A percentile compares a stretch with the other conserved stretches of the same genome.
These are phyloP conservation scores for Muscicapa striata DNA, from an alignment of 2,797 vertebrate genomes.

Conservation along the genomic window DNA sequence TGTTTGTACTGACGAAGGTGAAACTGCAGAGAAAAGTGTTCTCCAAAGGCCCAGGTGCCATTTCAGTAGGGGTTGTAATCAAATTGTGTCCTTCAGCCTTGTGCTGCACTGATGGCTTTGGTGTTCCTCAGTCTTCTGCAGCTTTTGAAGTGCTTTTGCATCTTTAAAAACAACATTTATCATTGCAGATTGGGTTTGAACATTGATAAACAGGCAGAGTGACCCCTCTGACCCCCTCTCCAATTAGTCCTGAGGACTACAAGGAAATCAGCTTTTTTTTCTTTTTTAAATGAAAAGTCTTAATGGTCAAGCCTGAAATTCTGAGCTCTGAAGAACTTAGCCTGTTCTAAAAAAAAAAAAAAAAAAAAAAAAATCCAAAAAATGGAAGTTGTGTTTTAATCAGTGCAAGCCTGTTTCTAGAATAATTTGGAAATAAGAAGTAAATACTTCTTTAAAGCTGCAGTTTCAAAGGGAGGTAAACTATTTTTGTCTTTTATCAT, in stretches of 20 bases:
- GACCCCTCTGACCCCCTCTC: background rate
- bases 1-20: slow-evolving; percentile 64
- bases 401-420: background rate
- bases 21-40: background rate
- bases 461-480: background rate
- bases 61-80: background rate
- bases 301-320: background rate
- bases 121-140: background rate
- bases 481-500: background rate
- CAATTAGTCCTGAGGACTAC: background rate
- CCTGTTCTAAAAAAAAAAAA: background rate
- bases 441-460: background rate
- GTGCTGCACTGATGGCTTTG: background rate
- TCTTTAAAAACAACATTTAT: background rate
- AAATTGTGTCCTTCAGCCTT: slow-evolving; percentile 3
- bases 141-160: background rate
- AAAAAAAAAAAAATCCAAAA: background rate
- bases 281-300: too few species aligned
- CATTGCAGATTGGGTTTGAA: background rate
- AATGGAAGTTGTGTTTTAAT: background rate
- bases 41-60: slow-evolving; percentile 4
- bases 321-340: background rate
- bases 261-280: background rate
- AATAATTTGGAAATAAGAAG: background rate
- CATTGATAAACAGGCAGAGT: background rate